Base-by-base conservation (phyloP, 2,888 invertebrate species). In the Caenorhabditis virilis region DNA sequence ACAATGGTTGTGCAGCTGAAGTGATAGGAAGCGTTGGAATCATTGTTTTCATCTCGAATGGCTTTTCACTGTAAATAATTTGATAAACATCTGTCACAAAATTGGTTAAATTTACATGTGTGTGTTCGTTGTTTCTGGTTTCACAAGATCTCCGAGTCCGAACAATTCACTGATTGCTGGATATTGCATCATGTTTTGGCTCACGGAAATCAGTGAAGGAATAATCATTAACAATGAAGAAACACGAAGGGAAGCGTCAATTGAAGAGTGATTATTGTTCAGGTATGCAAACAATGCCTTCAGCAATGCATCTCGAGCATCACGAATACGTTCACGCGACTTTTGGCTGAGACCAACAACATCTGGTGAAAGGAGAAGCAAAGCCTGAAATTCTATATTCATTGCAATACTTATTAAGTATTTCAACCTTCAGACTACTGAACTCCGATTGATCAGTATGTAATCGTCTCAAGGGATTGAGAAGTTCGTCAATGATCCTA, bases 151-250 rank as follows among this genome's bases (percentile, higher is more conserved):
- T 16, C 64, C 52, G 42, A 79, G 59, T 11, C 79, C 79, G 42
- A 79, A 77, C 15, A 79, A 54, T 7, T 63, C 60, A 16, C 74
- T 59, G 16, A 79, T 54, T 7, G 54, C 43, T 16, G 63, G 48
- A 38, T 68, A 52, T 6, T 77, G 74, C 51, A 68, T 35, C 38
- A 78, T 58, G 1, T 42, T 41, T 6, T 67, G 43, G 30, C 74
- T 67, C 46, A 80, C 68, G 7, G 72, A 57, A 50, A 72, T 69
- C 20, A 82, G 39, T 7, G 80, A 57, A 5, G 82, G 82, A 23
- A 82, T 58, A 50, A 78, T 62, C 75, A 82, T 72, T 18, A 82
- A 72, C 26, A 82, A 68, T 35, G 74, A 76, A 25, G 74, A 74
- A 11, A 80, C 74, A 42, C 80, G 65, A n/a, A 81, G 68, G 0